Conservation (phyloP, 2,797 vertebrate genomes). For the Lacerta agilis region DNA sequence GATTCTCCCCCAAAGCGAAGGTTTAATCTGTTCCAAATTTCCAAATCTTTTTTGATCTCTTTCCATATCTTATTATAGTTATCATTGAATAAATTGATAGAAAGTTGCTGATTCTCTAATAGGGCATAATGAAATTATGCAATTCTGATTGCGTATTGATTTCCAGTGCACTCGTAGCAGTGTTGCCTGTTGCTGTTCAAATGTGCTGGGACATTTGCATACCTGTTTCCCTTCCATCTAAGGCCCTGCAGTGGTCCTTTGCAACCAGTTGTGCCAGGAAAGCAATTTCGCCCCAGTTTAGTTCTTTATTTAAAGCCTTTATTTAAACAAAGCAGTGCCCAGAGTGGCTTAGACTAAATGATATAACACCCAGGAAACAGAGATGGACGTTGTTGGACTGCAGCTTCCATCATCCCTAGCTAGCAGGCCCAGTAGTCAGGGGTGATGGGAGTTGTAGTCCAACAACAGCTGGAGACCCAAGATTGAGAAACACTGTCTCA, state of each 20-base stretch:
- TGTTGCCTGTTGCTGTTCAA: background rate
- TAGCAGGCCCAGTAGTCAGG: too few species aligned
- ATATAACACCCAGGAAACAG: background rate
- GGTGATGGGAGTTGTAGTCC: too few species aligned
- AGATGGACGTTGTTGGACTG: background rate
- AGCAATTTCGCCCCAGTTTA: background rate
- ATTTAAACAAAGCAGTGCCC: background rate
- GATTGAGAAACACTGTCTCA: too few species aligned
- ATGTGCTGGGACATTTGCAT: constrained; percentile 46
- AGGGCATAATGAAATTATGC: constrained; percentile 55
- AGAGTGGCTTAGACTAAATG: background rate
- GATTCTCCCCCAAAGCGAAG: too few species aligned
- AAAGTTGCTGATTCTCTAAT: background rate
- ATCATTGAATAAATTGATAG: background rate
- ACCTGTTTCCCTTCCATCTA: background rate
- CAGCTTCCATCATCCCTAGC: too few species aligned
- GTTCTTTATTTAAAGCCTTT: background rate
- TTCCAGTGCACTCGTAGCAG: background rate
- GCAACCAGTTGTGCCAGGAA: background rate
- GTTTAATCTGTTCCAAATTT: too few species aligned
- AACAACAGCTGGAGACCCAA: background rate
- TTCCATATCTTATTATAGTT: too few species aligned
- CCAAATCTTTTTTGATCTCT: too few species aligned
- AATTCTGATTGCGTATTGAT: constrained; percentile 39
- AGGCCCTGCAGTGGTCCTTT: background rate